A percentile compares a stretch with the other conserved stretches of the same genome.
These are phyloP conservation scores for Pseudomyrmex pallidus DNA, from an alignment of 1,140 invertebrate species.

Conservation along the genomic window DNA sequence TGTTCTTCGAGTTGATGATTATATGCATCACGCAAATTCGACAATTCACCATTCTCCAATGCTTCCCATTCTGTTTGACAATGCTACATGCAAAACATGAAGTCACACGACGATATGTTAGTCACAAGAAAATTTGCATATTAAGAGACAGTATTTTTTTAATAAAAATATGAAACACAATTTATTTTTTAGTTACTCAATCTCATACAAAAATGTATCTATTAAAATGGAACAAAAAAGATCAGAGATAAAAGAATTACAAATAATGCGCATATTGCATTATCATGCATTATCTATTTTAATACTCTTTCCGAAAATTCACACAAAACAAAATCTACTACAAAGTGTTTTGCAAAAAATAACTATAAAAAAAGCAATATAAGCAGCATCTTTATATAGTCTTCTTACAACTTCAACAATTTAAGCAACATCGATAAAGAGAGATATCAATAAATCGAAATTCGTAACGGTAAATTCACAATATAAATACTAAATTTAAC, in stretches of 20 bases:
- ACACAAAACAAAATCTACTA: too few species aligned
- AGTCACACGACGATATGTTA: constrained; percentile 71
- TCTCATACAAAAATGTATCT: neutral
- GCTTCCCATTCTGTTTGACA: constrained; percentile 83
- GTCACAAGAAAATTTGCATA: constrained; percentile 64
- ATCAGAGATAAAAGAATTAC: neutral
- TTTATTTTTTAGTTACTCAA: neutral
- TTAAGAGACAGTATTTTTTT: constrained; percentile 11
- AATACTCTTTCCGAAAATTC: too few species aligned
- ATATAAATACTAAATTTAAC: too few species aligned
- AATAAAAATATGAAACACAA: neutral
- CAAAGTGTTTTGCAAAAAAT: too few species aligned
- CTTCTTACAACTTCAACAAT: too few species aligned
- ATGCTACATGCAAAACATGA: constrained; percentile 80
- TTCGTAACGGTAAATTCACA: too few species aligned
- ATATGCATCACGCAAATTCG: constrained; percentile 78
- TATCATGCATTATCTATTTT: too few species aligned
- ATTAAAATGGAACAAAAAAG: constrained; percentile 4
- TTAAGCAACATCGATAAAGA: too few species aligned
- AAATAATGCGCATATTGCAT: neutral
- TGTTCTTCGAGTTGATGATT: constrained; percentile 86
- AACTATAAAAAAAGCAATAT: too few species aligned
- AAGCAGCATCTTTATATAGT: too few species aligned
- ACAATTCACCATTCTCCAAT: constrained; percentile 79
- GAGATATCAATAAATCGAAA: too few species aligned